Conservation (phyloP, 2,113 vertebrate genomes). For the Cairina moschata region DNA sequence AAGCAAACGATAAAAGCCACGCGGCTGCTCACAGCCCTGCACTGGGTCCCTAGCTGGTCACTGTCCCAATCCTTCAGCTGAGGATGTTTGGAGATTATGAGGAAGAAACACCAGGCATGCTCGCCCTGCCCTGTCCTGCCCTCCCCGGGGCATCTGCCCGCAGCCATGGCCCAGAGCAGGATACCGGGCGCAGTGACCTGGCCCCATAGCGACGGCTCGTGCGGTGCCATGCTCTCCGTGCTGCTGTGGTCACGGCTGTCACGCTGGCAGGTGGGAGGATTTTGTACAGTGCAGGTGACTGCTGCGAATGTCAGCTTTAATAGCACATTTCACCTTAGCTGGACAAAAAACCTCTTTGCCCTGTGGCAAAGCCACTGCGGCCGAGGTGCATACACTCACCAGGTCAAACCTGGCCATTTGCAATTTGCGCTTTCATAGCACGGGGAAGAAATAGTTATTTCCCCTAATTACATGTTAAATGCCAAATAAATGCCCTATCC, state of each 20-base stretch:
- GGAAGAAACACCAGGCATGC: not conserved
- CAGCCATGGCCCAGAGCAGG: not conserved
- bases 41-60: not conserved
- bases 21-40: not conserved
- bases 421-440: not conserved
- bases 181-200: not conserved
- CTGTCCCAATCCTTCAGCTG: not conserved
- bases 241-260: accelerated
- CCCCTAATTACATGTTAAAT: conserved; percentile 37
- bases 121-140: not conserved
- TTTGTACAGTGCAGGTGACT: not conserved
- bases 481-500: conserved; percentile 46
- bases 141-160: accelerated
- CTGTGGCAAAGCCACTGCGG: conserved; percentile 44
- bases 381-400: not conserved
- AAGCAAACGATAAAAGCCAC: not conserved
- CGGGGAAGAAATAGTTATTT: not conserved
- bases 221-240: accelerated
- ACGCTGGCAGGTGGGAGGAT: not conserved
- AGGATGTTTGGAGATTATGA: not conserved
- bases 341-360: not conserved
- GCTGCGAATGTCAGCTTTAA: not conserved
- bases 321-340: not conserved
- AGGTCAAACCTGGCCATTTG: not conserved
- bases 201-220: accelerated